Percentiles rank a stretch among this genome's conserved stretches.
phyloP scores from a whole-genome alignment of 2,797 vertebrate genomes.

The Gephyroberyx darwinii region DNA sequence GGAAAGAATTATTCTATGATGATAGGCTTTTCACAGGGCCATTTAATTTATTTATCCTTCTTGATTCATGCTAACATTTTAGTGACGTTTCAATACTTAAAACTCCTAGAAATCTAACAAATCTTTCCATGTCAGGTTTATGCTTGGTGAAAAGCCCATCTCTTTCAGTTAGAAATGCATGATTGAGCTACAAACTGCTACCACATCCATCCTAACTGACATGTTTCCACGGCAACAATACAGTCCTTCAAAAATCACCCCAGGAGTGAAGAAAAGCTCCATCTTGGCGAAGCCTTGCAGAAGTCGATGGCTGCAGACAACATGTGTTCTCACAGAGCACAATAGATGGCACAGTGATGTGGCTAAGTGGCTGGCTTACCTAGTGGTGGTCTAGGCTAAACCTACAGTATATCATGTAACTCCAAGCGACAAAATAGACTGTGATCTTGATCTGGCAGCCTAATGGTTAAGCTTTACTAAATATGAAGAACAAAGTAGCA shows the following conservation, averaged over 20 bases:
- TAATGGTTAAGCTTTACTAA: slow-evolving; percentile 15
- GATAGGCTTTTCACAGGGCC: slow-evolving; percentile 7
- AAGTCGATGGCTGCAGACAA: slow-evolving; percentile 46
- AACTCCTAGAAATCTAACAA: slow-evolving; percentile 6
- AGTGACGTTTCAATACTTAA: slow-evolving; percentile 17
- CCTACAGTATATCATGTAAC: background rate
- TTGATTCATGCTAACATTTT: slow-evolving; percentile 33
- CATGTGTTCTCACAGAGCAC: slow-evolving; percentile 15
- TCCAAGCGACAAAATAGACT: slow-evolving; percentile 14
- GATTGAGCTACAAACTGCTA: slow-evolving; percentile 52
- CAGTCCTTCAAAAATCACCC: slow-evolving; percentile 60
- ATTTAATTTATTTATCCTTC: slow-evolving; percentile 26
- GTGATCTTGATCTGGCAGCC: slow-evolving; percentile 27
- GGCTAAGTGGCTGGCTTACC: slow-evolving; percentile 23
- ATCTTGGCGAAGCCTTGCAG: slow-evolving; percentile 41
- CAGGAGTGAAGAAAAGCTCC: slow-evolving; percentile 61
- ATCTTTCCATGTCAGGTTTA: slow-evolving; percentile 19
- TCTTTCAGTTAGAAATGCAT: slow-evolving; percentile 46
- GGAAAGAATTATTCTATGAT: slow-evolving; percentile 18
- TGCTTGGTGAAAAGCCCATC: slow-evolving; percentile 31
- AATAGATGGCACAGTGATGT: slow-evolving; percentile 3
- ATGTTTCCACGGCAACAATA: slow-evolving; percentile 75
- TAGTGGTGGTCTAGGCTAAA: background rate
- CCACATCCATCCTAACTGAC: slow-evolving; percentile 69
- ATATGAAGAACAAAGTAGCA: slow-evolving; percentile 7